Percentiles rank a stretch among this genome's conserved stretches.
Conservation (phyloP, 2,888 invertebrate genomes). For the Beris morrisii region DNA sequence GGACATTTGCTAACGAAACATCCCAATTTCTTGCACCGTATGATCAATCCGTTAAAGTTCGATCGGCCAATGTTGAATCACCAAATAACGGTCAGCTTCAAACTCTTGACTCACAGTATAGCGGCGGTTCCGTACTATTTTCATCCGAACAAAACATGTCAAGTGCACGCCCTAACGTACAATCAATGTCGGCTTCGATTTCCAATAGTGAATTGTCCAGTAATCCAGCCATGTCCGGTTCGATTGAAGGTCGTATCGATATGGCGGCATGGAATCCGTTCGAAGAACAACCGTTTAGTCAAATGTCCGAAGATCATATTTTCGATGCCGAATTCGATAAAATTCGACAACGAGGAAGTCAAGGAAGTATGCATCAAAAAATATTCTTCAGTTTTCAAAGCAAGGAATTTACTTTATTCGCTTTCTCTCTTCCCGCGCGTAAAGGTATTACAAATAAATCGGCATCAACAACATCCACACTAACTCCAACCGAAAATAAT, state of each 20-base stretch:
- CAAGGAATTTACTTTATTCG: not conserved
- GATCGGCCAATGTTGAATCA: constrained; percentile 47
- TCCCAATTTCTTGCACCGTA: constrained; percentile 74
- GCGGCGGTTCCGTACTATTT: constrained; percentile 27
- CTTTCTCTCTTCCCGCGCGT: not conserved
- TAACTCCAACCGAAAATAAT: constrained; percentile 52
- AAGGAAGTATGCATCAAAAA: constrained; percentile 65
- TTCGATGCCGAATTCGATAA: constrained; percentile 84
- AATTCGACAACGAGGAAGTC: constrained; percentile 71
- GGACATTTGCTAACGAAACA: constrained; percentile 73
- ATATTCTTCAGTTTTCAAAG: not conserved
- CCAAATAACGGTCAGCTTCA: constrained; percentile 32
- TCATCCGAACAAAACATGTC: constrained; percentile 36
- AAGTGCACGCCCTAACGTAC: constrained; percentile 35
- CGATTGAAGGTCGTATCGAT: constrained; percentile 57
- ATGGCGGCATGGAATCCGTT: constrained; percentile 83
- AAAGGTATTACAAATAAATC: constrained; percentile 54
- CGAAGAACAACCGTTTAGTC: constrained; percentile 72
- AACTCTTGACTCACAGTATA: constrained; percentile 6
- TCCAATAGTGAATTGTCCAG: constrained; percentile 52
- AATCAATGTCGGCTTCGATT: constrained; percentile 47
- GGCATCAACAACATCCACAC: constrained; percentile 53
- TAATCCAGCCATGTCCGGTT: constrained; percentile 37
- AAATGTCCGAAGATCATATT: constrained; percentile 77
- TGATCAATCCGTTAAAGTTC: constrained; percentile 66